Conservation (phyloP, 37 sponge, comb jelly and placozoan genomes). For the Tethya wilhelma region DNA sequence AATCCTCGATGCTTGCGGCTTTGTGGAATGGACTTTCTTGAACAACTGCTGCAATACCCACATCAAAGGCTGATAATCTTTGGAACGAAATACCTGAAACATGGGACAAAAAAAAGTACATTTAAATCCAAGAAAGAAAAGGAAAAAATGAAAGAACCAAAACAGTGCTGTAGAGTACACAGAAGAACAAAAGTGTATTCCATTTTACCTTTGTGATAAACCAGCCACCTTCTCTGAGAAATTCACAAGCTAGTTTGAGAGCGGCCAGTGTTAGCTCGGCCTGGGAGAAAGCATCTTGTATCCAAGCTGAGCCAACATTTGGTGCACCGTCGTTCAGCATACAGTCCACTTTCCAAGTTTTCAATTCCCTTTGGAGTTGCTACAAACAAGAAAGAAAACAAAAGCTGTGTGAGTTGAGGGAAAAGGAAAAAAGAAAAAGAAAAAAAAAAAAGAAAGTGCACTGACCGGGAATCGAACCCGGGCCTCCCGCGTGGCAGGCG, state of each 20-base stretch:
- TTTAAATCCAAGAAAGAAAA: too few species aligned
- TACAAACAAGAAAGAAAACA: constrained; percentile 34
- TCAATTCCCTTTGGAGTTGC: constrained; percentile 80
- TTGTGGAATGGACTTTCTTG: constrained; percentile 92
- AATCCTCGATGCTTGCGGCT: constrained; percentile 95
- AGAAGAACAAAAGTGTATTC: too few species aligned
- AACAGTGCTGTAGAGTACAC: too few species aligned
- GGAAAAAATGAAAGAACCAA: too few species aligned
- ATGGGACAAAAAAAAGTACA: not conserved
- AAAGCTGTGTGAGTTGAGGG: not conserved
- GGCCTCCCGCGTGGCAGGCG: constrained; percentile 80
- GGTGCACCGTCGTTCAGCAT: constrained; percentile 98
- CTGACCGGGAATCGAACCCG: constrained; percentile 75
- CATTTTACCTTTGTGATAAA: constrained; percentile 92
- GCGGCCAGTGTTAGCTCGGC: constrained; percentile 86
- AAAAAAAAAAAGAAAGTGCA: constrained; percentile 39
- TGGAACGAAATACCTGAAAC: constrained; percentile 90
- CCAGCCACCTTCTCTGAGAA: constrained; percentile 86
- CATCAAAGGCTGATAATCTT: constrained; percentile 94
- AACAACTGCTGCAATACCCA: constrained; percentile 96
- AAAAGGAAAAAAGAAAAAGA: not conserved
- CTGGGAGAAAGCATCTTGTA: constrained; percentile 97
- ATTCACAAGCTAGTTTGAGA: constrained; percentile 87
- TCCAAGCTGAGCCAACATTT: constrained; percentile 96
- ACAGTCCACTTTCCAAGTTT: constrained; percentile 94